A percentile compares a stretch with the other conserved stretches of the same genome.
These are phyloP conservation scores for Girardinus metallicus DNA, from an alignment of 2,797 vertebrate genomes.

Conservation along the genomic window DNA sequence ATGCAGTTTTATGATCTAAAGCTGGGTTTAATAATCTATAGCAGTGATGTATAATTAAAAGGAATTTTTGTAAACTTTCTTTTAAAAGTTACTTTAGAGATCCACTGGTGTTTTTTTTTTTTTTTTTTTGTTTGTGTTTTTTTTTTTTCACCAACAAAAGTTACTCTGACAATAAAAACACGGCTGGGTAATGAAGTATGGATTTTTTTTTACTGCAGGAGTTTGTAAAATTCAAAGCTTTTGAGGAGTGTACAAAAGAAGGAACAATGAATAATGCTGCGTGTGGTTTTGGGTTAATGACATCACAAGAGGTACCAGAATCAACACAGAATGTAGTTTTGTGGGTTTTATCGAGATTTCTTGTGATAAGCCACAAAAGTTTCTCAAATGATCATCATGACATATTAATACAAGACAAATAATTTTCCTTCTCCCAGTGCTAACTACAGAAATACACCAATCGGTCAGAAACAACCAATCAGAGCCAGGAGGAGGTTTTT, in stretches of 20 bases:
- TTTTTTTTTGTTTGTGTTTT: neutral
- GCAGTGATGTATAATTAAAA: neutral
- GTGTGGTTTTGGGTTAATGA: neutral
- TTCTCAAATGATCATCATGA: too few species aligned
- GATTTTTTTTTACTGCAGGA: neutral
- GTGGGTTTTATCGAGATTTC: neutral
- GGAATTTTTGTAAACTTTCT: neutral
- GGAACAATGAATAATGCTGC: neutral
- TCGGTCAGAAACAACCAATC: too few species aligned
- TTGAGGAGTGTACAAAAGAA: neutral
- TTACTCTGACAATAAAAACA: neutral
- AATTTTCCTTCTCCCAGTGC: too few species aligned
- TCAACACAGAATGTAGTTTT: neutral
- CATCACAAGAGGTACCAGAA: neutral
- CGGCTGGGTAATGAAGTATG: neutral
- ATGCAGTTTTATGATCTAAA: constrained; percentile 19
- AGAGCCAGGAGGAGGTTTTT: too few species aligned
- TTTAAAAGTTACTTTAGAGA: constrained; percentile 13
- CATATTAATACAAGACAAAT: too few species aligned
- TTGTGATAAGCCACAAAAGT: neutral
- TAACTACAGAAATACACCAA: too few species aligned
- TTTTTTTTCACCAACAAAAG: neutral
- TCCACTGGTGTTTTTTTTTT: neutral
- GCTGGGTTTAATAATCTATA: neutral
- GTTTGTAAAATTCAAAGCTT: neutral